phyloP scores from a whole-genome alignment of 2,888 invertebrate species.

The Trichogramma dendrolimi region DNA sequence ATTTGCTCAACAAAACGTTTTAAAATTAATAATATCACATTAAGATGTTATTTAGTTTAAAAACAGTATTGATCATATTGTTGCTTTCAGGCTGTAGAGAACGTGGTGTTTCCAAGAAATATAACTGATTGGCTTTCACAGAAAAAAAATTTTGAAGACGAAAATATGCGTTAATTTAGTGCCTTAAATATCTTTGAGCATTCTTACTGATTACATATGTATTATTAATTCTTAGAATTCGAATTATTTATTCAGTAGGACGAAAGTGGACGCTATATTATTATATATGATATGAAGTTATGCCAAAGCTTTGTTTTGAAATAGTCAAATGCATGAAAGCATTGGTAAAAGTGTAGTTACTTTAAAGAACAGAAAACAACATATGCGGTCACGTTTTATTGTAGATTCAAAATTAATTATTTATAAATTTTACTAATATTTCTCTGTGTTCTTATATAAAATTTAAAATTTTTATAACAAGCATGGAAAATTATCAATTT shows the following conservation, averaged over 20 bases:
- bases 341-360: no score
- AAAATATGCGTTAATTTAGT: conserved; percentile 23
- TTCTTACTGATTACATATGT: conserved; percentile 15
- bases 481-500: conserved; percentile 19
- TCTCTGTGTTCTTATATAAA: conserved; percentile 8
- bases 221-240: conserved; percentile 8
- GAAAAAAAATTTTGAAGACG: conserved; percentile 26
- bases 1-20: no score
- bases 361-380: no score
- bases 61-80: conserved; percentile 20
- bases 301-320: conserved; percentile 14
- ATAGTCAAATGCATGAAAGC: background rate
- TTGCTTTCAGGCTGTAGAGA: conserved; percentile 30
- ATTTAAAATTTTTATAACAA: conserved; percentile 13
- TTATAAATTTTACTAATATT: conserved; percentile 2
- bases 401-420: conserved; percentile 9
- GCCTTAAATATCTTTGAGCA: conserved; percentile 15
- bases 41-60: background rate
- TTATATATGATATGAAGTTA: conserved; percentile 4
- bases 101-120: conserved; percentile 28
- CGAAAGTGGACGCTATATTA: conserved; percentile 9
- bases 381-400: background rate
- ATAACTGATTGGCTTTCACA: conserved; percentile 20
- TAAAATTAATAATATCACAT: background rate
- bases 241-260: background rate